These are phyloP conservation scores for Drosophila phalerata DNA, from an alignment of 2,888 invertebrate species.

Conservation along the genomic window DNA sequence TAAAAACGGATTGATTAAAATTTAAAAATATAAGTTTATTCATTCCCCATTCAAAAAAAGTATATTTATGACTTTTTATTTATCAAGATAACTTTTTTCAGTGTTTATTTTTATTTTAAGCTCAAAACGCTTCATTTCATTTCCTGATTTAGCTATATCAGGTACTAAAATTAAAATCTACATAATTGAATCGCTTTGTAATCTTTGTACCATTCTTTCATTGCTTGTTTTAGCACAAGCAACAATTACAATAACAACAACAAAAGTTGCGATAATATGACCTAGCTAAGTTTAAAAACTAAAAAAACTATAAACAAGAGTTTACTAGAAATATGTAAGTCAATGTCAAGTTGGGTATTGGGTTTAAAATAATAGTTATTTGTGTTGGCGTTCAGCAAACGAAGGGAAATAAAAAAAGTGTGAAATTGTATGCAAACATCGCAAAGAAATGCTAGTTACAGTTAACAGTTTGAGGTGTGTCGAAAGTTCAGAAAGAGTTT, in stretches of 20 bases:
- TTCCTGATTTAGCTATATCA: background rate
- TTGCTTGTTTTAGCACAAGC: background rate
- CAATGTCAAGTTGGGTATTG: constrained; percentile 61
- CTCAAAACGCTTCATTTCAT: background rate
- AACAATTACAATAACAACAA: background rate
- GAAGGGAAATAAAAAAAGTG: constrained; percentile 45
- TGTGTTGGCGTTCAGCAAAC: constrained; percentile 40
- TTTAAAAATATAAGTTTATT: too few relatives aligned
- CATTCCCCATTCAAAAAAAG: too few relatives aligned
- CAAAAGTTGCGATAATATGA: constrained; percentile 27
- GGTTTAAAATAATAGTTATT: constrained; percentile 41
- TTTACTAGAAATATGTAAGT: constrained; percentile 56
- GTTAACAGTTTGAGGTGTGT: constrained; percentile 45
- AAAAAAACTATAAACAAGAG: constrained; percentile 15
- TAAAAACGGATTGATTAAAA: too few relatives aligned
- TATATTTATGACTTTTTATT: too few relatives aligned
- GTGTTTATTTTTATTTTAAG: too few relatives aligned
- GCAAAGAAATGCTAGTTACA: constrained; percentile 54
- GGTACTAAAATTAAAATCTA: background rate
- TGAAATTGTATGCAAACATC: constrained; percentile 51
- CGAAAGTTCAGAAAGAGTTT: constrained; percentile 45
- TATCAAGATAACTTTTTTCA: too few relatives aligned
- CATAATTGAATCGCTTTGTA: background rate
- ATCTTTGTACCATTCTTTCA: constrained; percentile 39
- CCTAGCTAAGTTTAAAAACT: background rate